A percentile compares a stretch with the other conserved stretches of the same genome.
These are phyloP conservation scores for Operophtera brumata DNA, from an alignment of 2,888 invertebrate species.

Conservation along the genomic window DNA sequence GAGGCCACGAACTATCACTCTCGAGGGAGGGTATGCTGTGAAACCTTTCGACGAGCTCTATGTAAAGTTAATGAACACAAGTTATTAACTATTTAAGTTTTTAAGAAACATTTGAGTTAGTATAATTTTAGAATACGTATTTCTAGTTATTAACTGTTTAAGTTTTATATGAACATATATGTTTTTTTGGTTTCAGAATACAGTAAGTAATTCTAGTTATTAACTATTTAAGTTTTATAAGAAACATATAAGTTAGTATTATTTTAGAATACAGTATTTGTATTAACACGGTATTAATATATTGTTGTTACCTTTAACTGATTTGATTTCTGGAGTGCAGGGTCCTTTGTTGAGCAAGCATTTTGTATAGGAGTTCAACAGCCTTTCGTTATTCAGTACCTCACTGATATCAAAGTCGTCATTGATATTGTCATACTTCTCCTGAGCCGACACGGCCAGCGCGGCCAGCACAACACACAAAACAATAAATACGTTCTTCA, in stretches of 20 bases:
- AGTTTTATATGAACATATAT: no score
- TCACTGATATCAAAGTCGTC: slow-evolving; percentile 85
- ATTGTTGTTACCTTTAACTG: slow-evolving; percentile 83
- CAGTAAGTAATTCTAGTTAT: no score
- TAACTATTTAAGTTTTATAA: no score
- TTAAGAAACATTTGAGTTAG: no score
- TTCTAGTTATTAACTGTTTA: no score
- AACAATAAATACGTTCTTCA: slow-evolving; percentile 51
- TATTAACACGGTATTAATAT: no score
- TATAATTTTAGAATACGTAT: no score
- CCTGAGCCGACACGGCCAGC: slow-evolving; percentile 50
- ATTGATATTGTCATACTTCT: slow-evolving; percentile 81
- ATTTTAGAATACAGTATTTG: no score
- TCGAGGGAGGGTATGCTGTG: slow-evolving; percentile 65
- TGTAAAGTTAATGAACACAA: slow-evolving; percentile 1
- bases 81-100: not conserved
- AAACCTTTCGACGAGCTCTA: slow-evolving; percentile 60
- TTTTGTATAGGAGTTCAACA: slow-evolving; percentile 84
- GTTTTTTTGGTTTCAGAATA: no score
- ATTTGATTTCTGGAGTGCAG: slow-evolving; percentile 86
- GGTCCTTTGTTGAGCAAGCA: slow-evolving; percentile 84
- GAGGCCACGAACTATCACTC: slow-evolving; percentile 60
- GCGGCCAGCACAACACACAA: slow-evolving; percentile 47
- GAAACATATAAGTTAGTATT: no score
- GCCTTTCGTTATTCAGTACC: slow-evolving; percentile 83